Evolutionary conservation across 2,888 invertebrate genomes (phyloP).

Genomic region (Acanthosepion pharaonis): DNA sequence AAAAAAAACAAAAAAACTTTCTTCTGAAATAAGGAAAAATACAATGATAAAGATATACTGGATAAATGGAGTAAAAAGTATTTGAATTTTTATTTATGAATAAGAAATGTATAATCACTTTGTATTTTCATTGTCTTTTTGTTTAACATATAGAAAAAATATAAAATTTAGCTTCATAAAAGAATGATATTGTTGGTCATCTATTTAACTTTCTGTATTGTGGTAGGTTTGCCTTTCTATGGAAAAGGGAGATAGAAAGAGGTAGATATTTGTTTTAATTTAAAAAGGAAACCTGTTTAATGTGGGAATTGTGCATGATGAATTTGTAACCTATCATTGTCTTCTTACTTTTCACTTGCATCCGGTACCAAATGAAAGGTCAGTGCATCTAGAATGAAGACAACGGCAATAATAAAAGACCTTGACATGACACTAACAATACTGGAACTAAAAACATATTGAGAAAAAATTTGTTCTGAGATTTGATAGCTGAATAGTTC

Average conservation of each 20-base stretch:
- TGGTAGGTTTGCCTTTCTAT: no score
- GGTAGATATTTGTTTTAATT: not conserved
- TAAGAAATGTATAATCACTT: not conserved
- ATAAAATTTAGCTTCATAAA: not conserved
- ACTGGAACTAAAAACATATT: constrained; percentile 12
- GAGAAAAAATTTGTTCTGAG: not conserved
- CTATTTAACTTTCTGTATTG: not conserved
- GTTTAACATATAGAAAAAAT: not conserved
- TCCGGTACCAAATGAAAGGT: not conserved
- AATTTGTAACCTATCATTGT: constrained; percentile 23
- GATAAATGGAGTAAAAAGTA: no score
- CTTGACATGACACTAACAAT: constrained; percentile 22
- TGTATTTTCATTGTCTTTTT: not conserved
- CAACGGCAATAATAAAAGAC: not conserved
- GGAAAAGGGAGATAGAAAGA: no score
- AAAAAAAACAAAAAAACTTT: no score
- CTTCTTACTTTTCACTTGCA: not conserved
- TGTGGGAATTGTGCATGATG: constrained; percentile 11
- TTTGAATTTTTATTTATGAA: not conserved
- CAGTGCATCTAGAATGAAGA: not conserved
- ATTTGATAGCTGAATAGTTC: constrained; percentile 8
- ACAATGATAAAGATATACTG: no score
- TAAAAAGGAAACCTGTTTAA: constrained; percentile 8
- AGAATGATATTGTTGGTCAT: not conserved
- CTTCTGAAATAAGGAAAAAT: no score